phyloP scores from a whole-genome alignment of 35 echinoderm and acorn worm genomes.

The Patiria miniata region DNA sequence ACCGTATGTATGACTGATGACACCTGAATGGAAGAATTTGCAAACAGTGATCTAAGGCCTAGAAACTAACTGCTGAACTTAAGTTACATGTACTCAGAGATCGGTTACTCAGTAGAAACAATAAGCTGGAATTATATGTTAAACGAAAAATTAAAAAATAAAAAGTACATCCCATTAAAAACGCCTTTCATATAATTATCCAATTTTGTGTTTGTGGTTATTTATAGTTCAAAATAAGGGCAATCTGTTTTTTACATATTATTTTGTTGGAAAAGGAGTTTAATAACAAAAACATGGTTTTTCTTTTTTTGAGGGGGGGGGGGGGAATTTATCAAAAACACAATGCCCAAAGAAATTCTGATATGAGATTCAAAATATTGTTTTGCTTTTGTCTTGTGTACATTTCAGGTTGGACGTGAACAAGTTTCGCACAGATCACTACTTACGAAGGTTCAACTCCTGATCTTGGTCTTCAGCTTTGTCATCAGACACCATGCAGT shows the following conservation, averaged over 20 bases:
- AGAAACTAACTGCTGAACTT: not conserved
- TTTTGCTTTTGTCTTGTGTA: not conserved
- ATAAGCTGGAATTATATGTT: too few relatives aligned
- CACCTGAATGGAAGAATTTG: too few relatives aligned
- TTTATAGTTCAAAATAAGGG: not conserved
- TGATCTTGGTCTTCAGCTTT: not conserved
- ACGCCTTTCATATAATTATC: too few relatives aligned
- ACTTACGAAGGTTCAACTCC: not conserved
- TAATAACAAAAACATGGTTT: not conserved
- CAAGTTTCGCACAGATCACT: not conserved
- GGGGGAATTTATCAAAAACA: not conserved
- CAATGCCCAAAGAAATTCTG: not conserved
- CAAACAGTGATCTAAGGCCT: not conserved
- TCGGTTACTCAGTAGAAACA: too few relatives aligned
- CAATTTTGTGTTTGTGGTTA: too few relatives aligned
- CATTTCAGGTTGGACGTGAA: not conserved
- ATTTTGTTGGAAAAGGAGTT: not conserved
- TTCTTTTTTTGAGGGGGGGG: too few relatives aligned
- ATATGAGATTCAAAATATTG: not conserved
- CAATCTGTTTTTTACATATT: not conserved
- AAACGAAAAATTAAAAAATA: too few relatives aligned
- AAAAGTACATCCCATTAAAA: too few relatives aligned
- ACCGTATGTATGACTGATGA: too few relatives aligned
- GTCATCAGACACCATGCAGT: not conserved
- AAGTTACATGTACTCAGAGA: too few relatives aligned